Percentiles rank a stretch among this genome's conserved stretches.
Evolutionary conservation across 1,140 invertebrate species (phyloP).

Genomic region (Drosophila ficusphila): DNA sequence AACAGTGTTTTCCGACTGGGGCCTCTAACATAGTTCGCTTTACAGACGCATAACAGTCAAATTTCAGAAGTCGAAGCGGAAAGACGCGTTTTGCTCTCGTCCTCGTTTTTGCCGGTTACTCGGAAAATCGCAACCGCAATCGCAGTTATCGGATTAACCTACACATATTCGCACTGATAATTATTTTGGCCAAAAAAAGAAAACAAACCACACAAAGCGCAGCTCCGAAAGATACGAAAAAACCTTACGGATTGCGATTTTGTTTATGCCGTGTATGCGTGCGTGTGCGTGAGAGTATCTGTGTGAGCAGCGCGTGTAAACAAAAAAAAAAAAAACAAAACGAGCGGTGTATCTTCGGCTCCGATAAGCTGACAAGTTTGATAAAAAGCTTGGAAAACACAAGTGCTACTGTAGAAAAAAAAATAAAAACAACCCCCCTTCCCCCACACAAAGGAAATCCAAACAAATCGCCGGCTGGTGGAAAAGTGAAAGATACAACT

Average conservation of each 20-base stretch:
- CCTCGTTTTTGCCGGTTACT: conserved; percentile 23
- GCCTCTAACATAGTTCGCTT: not conserved
- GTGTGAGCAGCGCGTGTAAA: conserved; percentile 25
- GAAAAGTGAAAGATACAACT: conserved; percentile 43
- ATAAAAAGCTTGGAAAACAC: conserved; percentile 34
- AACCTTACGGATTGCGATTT: conserved; percentile 17
- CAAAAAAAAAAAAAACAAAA: conserved; percentile 19
- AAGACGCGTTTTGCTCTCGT: conserved; percentile 31
- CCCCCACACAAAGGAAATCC: not conserved
- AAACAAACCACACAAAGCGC: not conserved
- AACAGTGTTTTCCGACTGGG: not conserved
- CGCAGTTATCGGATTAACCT: conserved; percentile 2
- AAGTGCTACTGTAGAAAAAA: conserved; percentile 25
- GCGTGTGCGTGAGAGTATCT: conserved; percentile 25
- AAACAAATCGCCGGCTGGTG: conserved; percentile 32
- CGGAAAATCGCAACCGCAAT: conserved; percentile 1
- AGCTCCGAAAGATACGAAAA: conserved; percentile 9
- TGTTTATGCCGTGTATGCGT: conserved; percentile 30
- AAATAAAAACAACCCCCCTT: not conserved
- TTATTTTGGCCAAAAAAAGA: conserved; percentile 23
- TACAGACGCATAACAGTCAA: conserved; percentile 17
- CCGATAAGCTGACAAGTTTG: conserved; percentile 55
- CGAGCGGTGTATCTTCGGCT: conserved; percentile 37
- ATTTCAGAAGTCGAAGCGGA: conserved; percentile 29
- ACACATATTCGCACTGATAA: conserved; percentile 8